These are phyloP conservation scores for Cichladusa arquata DNA, from an alignment of 2,113 vertebrate genomes.

Conservation along the genomic window DNA sequence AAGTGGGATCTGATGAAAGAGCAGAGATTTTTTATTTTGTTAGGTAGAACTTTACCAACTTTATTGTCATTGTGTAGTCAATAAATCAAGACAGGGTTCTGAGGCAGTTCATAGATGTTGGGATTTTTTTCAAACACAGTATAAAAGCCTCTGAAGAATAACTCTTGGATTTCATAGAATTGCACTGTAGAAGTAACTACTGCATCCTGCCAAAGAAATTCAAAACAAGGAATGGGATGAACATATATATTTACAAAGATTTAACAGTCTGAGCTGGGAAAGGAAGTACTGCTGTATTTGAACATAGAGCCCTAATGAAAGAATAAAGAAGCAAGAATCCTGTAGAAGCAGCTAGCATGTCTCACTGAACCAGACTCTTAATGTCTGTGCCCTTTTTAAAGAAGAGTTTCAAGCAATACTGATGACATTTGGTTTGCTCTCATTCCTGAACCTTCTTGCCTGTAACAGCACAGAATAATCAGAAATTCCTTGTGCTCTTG, in stretches of 20 bases:
- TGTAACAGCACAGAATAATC: slow-evolving; percentile 1
- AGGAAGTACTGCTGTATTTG: background rate
- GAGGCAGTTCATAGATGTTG: background rate
- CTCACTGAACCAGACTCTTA: background rate
- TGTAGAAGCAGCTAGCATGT: background rate
- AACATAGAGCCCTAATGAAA: background rate
- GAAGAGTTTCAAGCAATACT: background rate
- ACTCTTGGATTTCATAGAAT: background rate
- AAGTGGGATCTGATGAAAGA: background rate
- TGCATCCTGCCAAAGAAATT: background rate
- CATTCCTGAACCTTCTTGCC: background rate
- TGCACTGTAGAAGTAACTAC: background rate
- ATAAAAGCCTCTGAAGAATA: background rate
- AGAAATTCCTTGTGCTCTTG: background rate
- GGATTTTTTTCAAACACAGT: background rate
- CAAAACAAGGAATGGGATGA: background rate
- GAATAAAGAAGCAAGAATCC: background rate
- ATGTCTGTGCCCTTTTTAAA: background rate
- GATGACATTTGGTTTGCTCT: background rate
- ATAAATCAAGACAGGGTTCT: background rate
- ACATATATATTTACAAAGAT: background rate
- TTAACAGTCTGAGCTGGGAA: background rate
- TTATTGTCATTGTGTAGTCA: background rate
- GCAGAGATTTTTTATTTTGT: background rate
- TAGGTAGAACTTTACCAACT: background rate